Conservation (phyloP, 1,140 invertebrate genomes). For the Drosophila navojoa region DNA sequence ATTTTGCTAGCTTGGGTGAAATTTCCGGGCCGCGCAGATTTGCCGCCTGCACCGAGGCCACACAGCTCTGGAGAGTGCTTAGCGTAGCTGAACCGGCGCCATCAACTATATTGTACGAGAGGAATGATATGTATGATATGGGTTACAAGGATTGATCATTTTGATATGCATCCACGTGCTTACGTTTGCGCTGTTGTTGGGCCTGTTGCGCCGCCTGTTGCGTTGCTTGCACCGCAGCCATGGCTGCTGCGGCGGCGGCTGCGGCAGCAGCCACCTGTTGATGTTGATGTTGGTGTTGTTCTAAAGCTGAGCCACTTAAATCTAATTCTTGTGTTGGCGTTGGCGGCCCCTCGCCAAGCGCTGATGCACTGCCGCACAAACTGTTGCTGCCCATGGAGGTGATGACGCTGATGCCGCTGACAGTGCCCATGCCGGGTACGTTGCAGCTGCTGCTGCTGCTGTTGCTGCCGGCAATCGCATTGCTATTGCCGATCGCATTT, state of each 20-base stretch:
- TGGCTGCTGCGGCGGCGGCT: constrained; percentile 46
- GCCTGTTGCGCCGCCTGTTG: constrained; percentile 59
- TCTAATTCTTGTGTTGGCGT: constrained; percentile 85
- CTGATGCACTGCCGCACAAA: constrained; percentile 51
- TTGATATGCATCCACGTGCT: constrained; percentile 17
- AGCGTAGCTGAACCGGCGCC: constrained; percentile 66
- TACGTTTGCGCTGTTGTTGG: constrained; percentile 84
- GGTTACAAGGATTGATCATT: no score
- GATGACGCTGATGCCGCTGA: constrained; percentile 75
- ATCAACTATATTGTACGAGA: constrained; percentile 62
- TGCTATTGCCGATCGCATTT: constrained; percentile 39
- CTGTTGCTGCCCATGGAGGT: constrained; percentile 78
- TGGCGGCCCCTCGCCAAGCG: constrained; percentile 84
- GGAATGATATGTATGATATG: not conserved
- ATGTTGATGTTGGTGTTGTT: constrained; percentile 79
- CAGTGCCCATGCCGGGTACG: constrained; percentile 60
- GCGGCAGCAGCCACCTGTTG: constrained; percentile 43
- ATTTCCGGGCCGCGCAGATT: constrained; percentile 87
- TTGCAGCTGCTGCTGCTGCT: constrained; percentile 43
- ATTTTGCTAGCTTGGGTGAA: constrained; percentile 95
- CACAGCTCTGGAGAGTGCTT: constrained; percentile 83
- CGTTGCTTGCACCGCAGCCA: constrained; percentile 41
- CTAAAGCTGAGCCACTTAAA: constrained; percentile 75
- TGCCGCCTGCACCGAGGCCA: constrained; percentile 72
- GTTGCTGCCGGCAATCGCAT: constrained; percentile 24